These are phyloP conservation scores for Dryocosmus kuriphilus DNA, from an alignment of 2,888 invertebrate genomes.

Conservation along the genomic window DNA sequence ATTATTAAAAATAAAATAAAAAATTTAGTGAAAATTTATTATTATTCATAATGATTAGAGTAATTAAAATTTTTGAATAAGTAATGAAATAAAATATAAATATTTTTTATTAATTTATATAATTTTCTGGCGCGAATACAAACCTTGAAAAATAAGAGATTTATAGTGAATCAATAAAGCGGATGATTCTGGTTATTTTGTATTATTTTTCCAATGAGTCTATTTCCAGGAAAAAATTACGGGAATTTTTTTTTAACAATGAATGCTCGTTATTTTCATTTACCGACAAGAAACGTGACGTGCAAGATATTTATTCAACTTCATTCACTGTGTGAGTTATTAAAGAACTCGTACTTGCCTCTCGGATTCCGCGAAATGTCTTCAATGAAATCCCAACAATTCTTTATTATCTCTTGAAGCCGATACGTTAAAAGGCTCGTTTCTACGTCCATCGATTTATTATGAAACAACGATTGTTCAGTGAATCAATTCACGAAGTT, in stretches of 20 bases:
- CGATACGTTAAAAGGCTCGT: constrained; percentile 22
- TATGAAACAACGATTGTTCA: constrained; percentile 20
- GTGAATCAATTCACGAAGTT: constrained; percentile 3
- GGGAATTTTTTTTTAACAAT: constrained; percentile 19
- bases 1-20: too few species aligned
- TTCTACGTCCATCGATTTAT: constrained; percentile 23
- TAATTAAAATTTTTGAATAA: too few species aligned
- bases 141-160: not conserved
- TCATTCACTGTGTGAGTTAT: constrained; percentile 39
- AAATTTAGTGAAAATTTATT: too few species aligned
- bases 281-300: constrained; percentile 36
- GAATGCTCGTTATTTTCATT: constrained; percentile 41
- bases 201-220: constrained; percentile 9
- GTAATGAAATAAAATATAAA: too few species aligned
- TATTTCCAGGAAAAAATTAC: constrained; percentile 35
- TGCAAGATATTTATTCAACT: constrained; percentile 35
- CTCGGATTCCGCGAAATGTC: constrained; percentile 35
- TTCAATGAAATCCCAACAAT: constrained; percentile 36
- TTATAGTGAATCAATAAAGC: not conserved
- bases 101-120: too few species aligned
- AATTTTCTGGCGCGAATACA: not conserved
- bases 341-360: constrained; percentile 34
- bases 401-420: constrained; percentile 17
- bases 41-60: too few species aligned
- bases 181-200: not conserved